These are phyloP conservation scores for Adelosebastes latens DNA, from an alignment of 2,797 vertebrate species.

Conservation along the genomic window DNA sequence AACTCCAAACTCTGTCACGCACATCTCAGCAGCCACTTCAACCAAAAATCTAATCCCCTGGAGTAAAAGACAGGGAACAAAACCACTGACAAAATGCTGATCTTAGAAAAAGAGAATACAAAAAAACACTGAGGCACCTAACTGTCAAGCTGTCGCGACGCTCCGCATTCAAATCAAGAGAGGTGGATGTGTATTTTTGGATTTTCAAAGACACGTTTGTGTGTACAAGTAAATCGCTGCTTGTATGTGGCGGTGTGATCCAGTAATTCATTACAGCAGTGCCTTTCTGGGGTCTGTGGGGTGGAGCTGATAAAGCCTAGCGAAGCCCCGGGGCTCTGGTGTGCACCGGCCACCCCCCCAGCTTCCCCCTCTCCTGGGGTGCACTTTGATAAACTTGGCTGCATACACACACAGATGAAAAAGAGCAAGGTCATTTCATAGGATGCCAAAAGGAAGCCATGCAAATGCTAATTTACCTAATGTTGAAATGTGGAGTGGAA, in stretches of 20 bases:
- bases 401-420: constrained; percentile 32
- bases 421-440: constrained; percentile 45
- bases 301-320: constrained; percentile 63
- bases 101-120: constrained; percentile 62
- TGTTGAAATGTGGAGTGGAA: neutral
- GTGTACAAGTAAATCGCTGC: constrained; percentile 45
- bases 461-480: constrained; percentile 29
- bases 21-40: constrained; percentile 61
- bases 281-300: constrained; percentile 55
- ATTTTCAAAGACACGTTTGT: constrained; percentile 58
- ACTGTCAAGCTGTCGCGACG: constrained; percentile 70
- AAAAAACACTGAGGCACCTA: constrained; percentile 59
- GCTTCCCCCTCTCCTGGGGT: constrained; percentile 14
- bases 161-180: constrained; percentile 63
- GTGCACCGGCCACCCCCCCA: constrained; percentile 33
- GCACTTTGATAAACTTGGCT: constrained; percentile 51
- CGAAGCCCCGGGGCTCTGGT: constrained; percentile 43
- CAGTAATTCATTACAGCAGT: constrained; percentile 57
- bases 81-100: constrained; percentile 77
- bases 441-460: constrained; percentile 23
- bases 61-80: constrained; percentile 73
- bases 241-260: constrained; percentile 26
- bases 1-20: constrained; percentile 55
- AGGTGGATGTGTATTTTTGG: constrained; percentile 58
- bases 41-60: constrained; percentile 69